Base-by-base conservation (phyloP, 1,140 invertebrate species). In the Drosophila novamexicana region DNA sequence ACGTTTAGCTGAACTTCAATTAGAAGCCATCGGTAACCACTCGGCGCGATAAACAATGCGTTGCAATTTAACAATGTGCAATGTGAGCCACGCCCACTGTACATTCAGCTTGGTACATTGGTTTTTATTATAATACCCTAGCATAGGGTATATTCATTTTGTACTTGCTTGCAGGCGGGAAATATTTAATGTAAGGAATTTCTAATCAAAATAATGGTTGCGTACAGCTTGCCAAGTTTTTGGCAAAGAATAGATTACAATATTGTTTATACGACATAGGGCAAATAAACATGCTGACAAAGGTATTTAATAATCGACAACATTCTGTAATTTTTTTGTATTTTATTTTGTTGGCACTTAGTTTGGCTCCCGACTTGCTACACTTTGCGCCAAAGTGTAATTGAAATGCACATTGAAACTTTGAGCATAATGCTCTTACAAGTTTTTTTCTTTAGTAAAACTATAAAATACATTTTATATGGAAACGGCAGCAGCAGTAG, bases 391-490 rank as follows among this genome's bases (percentile, higher is more conserved):
- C 61, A 74, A 77, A 79, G 75, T 78, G 75, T 80, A 80, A 80
- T 80, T 80, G 78, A 80, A 78, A 78, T 80, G 64, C 77, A 79
- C 77, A 80, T 78, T 80, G 75, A 80, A 80, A 80, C 77, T 79
- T 79, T 79, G 75, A 79, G 78, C 66, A 78, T 77, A 80, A 80
- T 80, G 78, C 78, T 74, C 78, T 80, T 80, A 80, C 75, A 80
- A 75, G 52, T 80, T 80, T 56, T 47, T 52, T 52, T 59, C 52
- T 75, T 80, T 71, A 47, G 57, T 50, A 77, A 70, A 78, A 80
- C 78, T 80, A 78, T 80, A 78, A 80, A 80, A 78, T 80, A 78
- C 75, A 77, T 80, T 78, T 80, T 78, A 78, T 80, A 80, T 75
- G 63, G 57, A 8, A 34, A 37, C 44, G 18, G 14, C 16, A 45